Percentiles rank a stretch among this genome's conserved stretches.
These are phyloP conservation scores for Chloroclystis v-ata DNA, from an alignment of 2,888 invertebrate genomes.

Conservation along the genomic window DNA sequence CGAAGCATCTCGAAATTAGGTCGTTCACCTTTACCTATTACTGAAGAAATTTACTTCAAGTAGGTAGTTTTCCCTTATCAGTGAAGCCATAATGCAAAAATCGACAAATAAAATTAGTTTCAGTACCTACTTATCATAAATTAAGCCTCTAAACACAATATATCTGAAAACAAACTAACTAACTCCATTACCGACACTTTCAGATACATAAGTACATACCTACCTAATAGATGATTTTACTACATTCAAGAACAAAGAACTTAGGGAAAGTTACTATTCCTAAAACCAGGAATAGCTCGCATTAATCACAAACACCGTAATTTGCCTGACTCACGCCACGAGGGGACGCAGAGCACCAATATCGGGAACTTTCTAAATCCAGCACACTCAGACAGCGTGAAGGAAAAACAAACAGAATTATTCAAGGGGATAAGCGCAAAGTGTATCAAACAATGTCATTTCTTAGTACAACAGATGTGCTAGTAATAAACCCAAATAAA, in stretches of 20 bases:
- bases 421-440: constrained; percentile 37
- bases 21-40: constrained; percentile 34
- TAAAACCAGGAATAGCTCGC: constrained; percentile 60
- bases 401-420: constrained; percentile 52
- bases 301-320: constrained; percentile 73
- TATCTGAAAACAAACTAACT: no score
- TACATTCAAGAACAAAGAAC: constrained; percentile 52
- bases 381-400: constrained; percentile 50
- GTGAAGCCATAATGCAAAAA: no score
- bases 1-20: constrained; percentile 32
- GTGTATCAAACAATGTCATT: constrained; percentile 20
- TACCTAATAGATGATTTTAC: no score
- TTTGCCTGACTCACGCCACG: constrained; percentile 73
- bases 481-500: neutral
- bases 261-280: constrained; percentile 26
- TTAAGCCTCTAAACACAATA: no score
- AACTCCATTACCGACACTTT: no score
- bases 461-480: constrained; percentile 15
- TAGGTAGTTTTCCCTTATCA: neutral
- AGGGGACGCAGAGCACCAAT: constrained; percentile 50
- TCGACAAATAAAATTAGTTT: no score
- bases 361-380: constrained; percentile 67
- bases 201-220: no score
- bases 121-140: no score
- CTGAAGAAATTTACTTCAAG: neutral